Percentiles rank a stretch among this genome's conserved stretches.
These are phyloP conservation scores for Neostethus bicornis DNA, from an alignment of 2,797 vertebrate species.

Conservation along the genomic window DNA sequence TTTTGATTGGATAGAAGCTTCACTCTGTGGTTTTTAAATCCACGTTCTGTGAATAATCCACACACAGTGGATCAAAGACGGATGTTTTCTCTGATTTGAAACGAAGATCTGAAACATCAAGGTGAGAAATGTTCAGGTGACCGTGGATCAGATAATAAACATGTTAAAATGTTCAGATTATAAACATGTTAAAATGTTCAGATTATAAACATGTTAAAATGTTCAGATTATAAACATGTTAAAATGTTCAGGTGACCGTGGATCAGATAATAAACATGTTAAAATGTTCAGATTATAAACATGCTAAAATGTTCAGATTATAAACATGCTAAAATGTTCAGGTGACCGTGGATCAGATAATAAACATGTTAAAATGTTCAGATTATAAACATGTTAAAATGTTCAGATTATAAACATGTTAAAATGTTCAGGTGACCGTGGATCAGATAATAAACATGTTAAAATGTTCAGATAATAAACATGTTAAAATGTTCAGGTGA, in stretches of 20 bases:
- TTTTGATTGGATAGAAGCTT: conserved; percentile 58
- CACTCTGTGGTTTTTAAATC: conserved; percentile 55
- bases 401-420: no score
- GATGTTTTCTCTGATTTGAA: background rate
- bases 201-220: no score
- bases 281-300: conserved; percentile 61
- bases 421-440: background rate
- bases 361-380: conserved; percentile 51
- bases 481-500: no score
- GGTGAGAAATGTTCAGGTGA: no score
- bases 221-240: no score
- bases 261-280: background rate
- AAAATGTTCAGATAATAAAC: conserved; percentile 62
- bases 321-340: no score
- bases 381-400: background rate
- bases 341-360: background rate
- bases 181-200: conserved; percentile 5
- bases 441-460: background rate
- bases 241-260: background rate
- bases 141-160: rapidly evolving
- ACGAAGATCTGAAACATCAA: background rate
- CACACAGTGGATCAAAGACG: no score
- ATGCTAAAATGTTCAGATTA: conserved; percentile 1
- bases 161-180: background rate
- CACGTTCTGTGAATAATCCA: conserved; percentile 41